Conservation (phyloP, 2,888 invertebrate species). For the Netelia fuscicornis region DNA sequence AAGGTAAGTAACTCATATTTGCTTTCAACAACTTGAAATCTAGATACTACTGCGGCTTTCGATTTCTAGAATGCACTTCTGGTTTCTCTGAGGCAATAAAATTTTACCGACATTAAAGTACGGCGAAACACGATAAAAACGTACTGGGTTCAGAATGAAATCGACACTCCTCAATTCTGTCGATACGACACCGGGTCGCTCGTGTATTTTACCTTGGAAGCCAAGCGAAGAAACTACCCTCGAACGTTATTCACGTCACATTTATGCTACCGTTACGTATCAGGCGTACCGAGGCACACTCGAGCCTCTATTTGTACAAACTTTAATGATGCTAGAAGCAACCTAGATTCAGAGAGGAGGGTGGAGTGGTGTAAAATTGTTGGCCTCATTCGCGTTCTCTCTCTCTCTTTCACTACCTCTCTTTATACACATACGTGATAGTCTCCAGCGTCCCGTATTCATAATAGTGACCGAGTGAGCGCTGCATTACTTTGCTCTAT, state of each 20-base stretch:
- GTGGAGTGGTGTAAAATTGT: conserved; percentile 64
- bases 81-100: no score
- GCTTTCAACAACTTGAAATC: no score
- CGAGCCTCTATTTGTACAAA: conserved; percentile 55
- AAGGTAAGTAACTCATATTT: no score
- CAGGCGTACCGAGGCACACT: conserved; percentile 21
- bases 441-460: conserved; percentile 54
- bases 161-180: conserved; percentile 18
- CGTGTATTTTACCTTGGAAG: neutral
- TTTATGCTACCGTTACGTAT: conserved; percentile 32
- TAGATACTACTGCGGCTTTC: no score
- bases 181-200: neutral
- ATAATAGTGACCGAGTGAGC: conserved; percentile 12
- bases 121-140: no score
- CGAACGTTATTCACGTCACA: conserved; percentile 12
- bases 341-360: conserved; percentile 66
- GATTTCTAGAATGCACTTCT: no score
- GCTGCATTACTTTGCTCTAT: conserved; percentile 50
- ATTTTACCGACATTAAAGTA: no score
- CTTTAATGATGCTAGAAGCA: conserved; percentile 70
- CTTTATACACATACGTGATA: conserved; percentile 17
- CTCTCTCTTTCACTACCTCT: conserved; percentile 1
- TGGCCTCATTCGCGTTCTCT: conserved; percentile 64
- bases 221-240: conserved; percentile 24
- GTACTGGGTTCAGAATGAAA: neutral